These are phyloP conservation scores for Cydia fagiglandana DNA, from an alignment of 1,140 invertebrate genomes.

Conservation along the genomic window DNA sequence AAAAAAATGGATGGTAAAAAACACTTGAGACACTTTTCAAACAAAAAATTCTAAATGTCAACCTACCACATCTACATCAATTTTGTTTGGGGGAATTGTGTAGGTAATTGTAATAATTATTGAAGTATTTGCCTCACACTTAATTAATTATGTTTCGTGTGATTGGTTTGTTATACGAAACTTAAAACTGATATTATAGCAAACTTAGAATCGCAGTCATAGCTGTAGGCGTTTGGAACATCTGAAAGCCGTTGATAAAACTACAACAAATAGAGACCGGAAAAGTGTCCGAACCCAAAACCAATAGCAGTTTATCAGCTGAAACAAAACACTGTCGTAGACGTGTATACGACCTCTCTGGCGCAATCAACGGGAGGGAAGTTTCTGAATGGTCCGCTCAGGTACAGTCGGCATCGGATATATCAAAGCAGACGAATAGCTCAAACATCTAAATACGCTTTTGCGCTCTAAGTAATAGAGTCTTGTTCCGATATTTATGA, in stretches of 20 bases:
- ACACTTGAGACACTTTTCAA: too few relatives aligned
- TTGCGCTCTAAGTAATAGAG: background rate
- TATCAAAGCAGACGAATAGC: background rate
- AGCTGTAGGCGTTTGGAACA: background rate
- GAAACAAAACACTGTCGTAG: constrained; percentile 35
- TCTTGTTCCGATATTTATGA: background rate
- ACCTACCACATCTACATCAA: too few relatives aligned
- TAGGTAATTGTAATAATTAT: too few relatives aligned
- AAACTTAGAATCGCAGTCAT: background rate
- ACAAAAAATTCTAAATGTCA: too few relatives aligned
- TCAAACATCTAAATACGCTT: background rate
- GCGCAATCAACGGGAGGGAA: constrained; percentile 34
- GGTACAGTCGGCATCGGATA: background rate
- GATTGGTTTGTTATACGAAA: too few relatives aligned
- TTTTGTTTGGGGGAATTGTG: too few relatives aligned
- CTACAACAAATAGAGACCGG: constrained; percentile 21
- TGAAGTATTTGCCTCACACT: too few relatives aligned
- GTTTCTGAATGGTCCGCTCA: constrained; percentile 18
- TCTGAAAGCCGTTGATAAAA: constrained; percentile 19
- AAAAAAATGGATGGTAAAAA: too few relatives aligned
- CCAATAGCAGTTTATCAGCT: constrained; percentile 43
- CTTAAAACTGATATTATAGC: background rate
- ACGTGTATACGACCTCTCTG: constrained; percentile 33
- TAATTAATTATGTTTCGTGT: too few relatives aligned
- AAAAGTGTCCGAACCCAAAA: constrained; percentile 33